Base-by-base conservation (phyloP, 2,797 vertebrate species). In the Anisognathus igniventris region DNA sequence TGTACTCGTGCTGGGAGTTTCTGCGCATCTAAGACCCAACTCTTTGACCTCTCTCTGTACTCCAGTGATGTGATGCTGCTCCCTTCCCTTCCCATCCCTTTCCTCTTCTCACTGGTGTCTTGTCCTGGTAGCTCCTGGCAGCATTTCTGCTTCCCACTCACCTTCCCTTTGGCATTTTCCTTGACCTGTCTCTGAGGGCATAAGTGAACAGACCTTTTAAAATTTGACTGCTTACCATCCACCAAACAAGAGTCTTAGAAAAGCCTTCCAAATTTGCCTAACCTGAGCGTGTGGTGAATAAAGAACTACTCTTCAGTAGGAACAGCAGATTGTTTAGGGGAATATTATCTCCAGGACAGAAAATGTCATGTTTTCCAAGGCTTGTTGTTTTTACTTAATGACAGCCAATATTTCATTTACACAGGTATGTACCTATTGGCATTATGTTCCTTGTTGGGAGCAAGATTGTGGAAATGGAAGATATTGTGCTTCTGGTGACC, bases 401-500 rank as follows among this genome's bases (percentile, higher is more conserved):
- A 75, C 65, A 62, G 40, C 14, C 50, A 44, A 3, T 75, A 31
- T 86, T 91, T 92, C 40, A 15, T 94, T 95, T 54, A 10, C 71
- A 21, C 97, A 99, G 99, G 99, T 99, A 99, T 7, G 98, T 99
- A 35, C 99, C 99, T 11, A 97, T 99, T 56, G 99, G 99, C 95
- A 99, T 99, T 96, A 99, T 98, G 98, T 99, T 99, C 97, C 98
- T 99, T 84, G 98, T 99, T 68, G 99, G 99, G 92, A 99, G 99
- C 98, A 99, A 99, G 98, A 99, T 99, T 54, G 98, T 99, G 62
- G 99, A 99, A 97, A 99, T 99, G 99, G 99, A 99, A 90, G 98
- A 99, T 92, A 98, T 99, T 61, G 73, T 99, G 37, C 96, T 98
- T 72, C 96, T 99, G 92, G 99, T 99, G 96, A 99, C 99, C 68